Base-by-base conservation (phyloP, 1,140 invertebrate species). In the Cepaea nemoralis region DNA sequence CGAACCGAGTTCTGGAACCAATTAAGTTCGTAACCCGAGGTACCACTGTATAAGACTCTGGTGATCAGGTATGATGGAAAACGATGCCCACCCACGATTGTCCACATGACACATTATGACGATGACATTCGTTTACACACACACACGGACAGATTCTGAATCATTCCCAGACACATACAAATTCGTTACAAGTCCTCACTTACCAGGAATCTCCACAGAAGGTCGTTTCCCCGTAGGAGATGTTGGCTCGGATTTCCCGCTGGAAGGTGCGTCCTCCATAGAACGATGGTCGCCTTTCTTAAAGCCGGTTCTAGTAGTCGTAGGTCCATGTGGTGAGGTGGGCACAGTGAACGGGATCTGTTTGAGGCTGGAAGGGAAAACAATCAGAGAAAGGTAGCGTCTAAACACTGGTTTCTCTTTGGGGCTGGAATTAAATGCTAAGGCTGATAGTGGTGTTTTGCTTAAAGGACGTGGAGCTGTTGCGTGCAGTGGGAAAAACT, bases 321-420 rank as follows among this genome's bases (percentile, higher is more conserved):
- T 77, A 50, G 81, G 83, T 14, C 37, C 42, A 31, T 75, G 73
- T 27, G 37, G 37, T 12, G 73, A 71, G 50, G 85, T 81, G 22
- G 88, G 88, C 19, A 89, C 88, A 24, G 87, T 89, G 80, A 89
- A 89, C 24, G 88, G 88, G 42, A 89, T 89, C 80, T 88, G 88
- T 63, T 88, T 87, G 80, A 88, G 83, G 71, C 88, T 89, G 86
- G 84, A 88, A 86, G 87, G 87, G 76, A 88, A 83, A 33, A 89
- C 82, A 67, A 88, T 86, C 5, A 89, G 80, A 70, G 87, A 88
- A 78, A 85, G 83, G 81, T 89, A 89, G 1, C 86, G 82, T 35
- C 85, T 66, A 0, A 87, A 69, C 50, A 82, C 66, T 19, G 77
- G 83, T 39, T 79, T 66, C 27, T 82, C 69, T 3, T 48, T 80